phyloP scores from a whole-genome alignment of 2,888 invertebrate genomes.

The Dendrolimus pini region DNA sequence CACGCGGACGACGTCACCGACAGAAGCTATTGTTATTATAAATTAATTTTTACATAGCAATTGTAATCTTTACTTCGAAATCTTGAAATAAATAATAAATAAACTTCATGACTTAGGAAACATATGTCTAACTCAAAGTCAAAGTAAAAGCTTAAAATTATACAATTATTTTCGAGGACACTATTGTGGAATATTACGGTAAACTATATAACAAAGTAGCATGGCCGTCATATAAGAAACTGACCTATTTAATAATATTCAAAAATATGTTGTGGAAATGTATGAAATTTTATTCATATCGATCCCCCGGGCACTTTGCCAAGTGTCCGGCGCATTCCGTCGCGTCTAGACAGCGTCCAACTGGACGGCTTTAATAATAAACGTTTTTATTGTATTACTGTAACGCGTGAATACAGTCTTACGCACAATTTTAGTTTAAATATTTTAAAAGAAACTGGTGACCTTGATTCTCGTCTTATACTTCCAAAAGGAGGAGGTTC shows the following conservation, averaged over 20 bases:
- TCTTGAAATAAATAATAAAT: too few relatives aligned
- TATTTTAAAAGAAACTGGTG: too few relatives aligned
- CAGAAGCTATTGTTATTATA: too few relatives aligned
- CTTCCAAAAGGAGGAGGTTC: too few relatives aligned
- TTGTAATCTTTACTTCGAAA: too few relatives aligned
- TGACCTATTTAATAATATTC: not conserved
- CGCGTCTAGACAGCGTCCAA: constrained; percentile 1
- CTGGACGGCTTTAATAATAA: not conserved
- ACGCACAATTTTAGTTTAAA: too few relatives aligned
- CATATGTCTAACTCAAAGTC: too few relatives aligned
- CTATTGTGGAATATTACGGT: not conserved
- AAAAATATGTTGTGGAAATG: constrained; percentile 21
- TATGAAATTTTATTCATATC: constrained; percentile 22
- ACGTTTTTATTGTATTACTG: not conserved
- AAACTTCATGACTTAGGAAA: too few relatives aligned
- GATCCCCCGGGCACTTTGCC: not conserved
- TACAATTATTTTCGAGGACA: not conserved
- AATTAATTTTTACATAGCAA: too few relatives aligned
- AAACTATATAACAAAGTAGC: not conserved
- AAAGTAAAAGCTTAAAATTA: too few relatives aligned
- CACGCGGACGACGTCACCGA: too few relatives aligned
- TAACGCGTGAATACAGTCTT: not conserved
- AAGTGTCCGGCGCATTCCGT: constrained; percentile 1
- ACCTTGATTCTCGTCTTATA: too few relatives aligned
- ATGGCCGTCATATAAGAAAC: not conserved